Evolutionary conservation across 2,797 vertebrate species (phyloP).

Genomic region (Hafferia zeledoni): DNA sequence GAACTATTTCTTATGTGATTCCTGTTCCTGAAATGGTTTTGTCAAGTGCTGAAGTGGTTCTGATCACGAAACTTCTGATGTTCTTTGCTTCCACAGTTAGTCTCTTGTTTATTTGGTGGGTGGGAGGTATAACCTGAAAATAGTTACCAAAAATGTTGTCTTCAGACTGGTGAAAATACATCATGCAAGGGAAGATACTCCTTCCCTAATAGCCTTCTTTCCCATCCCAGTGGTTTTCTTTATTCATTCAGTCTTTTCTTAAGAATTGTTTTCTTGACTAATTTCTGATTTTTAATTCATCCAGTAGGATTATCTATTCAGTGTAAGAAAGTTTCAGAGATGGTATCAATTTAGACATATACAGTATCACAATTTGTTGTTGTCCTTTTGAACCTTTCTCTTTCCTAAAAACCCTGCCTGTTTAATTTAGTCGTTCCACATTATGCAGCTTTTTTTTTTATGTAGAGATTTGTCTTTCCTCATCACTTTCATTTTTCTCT

Average conservation of each 20-base stretch:
- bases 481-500: background rate
- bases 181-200: background rate
- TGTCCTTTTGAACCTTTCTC: background rate
- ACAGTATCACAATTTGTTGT: background rate
- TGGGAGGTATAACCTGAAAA: background rate
- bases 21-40: background rate
- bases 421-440: background rate
- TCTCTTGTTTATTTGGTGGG: background rate
- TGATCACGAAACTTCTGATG: background rate
- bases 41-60: background rate
- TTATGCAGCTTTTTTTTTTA: background rate
- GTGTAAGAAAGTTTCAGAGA: background rate
- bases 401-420: rapidly evolving
- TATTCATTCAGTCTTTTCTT: background rate
- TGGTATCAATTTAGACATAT: background rate
- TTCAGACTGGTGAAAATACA: background rate
- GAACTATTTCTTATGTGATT: background rate
- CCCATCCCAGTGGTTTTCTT: background rate
- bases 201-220: background rate
- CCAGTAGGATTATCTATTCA: background rate
- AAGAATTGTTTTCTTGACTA: background rate
- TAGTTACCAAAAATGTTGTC: background rate
- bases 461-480: background rate
- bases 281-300: background rate
- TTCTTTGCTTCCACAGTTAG: background rate